Conservation (phyloP, 2,797 vertebrate species). For the Aldrovandia affinis region DNA sequence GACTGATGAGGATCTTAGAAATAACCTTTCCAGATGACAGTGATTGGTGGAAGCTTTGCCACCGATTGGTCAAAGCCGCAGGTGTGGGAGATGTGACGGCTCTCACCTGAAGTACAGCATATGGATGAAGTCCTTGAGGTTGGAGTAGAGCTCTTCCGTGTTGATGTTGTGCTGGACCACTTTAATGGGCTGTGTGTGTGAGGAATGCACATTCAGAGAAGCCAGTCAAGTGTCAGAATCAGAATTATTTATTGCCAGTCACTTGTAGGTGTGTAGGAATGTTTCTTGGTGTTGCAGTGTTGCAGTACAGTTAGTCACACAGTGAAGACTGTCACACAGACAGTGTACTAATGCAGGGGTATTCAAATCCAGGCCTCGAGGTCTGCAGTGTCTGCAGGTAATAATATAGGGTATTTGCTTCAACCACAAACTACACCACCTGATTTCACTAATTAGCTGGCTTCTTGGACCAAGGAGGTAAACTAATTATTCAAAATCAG, state of each 20-base stretch:
- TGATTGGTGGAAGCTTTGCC: neutral
- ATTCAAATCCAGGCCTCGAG: too few relatives aligned
- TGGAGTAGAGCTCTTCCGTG: slow-evolving; percentile 94
- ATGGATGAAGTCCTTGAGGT: slow-evolving; percentile 97
- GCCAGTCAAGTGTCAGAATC: slow-evolving; percentile 2
- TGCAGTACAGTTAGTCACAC: neutral
- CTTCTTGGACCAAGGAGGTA: too few relatives aligned
- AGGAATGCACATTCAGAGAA: slow-evolving; percentile 28
- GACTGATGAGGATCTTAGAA: neutral
- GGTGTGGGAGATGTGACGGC: neutral
- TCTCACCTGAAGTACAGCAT: slow-evolving; percentile 94
- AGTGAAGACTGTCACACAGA: too few relatives aligned
- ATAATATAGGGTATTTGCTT: too few relatives aligned
- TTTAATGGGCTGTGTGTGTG: slow-evolving; percentile 80
- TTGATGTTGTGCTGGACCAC: slow-evolving; percentile 98
- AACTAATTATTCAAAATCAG: too few relatives aligned
- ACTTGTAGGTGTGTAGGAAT: too few relatives aligned
- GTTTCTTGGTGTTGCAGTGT: too few relatives aligned
- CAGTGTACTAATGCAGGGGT: too few relatives aligned
- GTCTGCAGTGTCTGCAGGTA: too few relatives aligned
- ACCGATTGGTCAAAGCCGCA: neutral
- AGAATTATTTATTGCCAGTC: too few relatives aligned
- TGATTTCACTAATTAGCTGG: too few relatives aligned
- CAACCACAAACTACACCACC: too few relatives aligned
- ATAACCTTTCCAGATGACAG: neutral